Evolutionary conservation across 2,113 vertebrate genomes (phyloP).

Genomic region (Mus spicilegus): DNA sequence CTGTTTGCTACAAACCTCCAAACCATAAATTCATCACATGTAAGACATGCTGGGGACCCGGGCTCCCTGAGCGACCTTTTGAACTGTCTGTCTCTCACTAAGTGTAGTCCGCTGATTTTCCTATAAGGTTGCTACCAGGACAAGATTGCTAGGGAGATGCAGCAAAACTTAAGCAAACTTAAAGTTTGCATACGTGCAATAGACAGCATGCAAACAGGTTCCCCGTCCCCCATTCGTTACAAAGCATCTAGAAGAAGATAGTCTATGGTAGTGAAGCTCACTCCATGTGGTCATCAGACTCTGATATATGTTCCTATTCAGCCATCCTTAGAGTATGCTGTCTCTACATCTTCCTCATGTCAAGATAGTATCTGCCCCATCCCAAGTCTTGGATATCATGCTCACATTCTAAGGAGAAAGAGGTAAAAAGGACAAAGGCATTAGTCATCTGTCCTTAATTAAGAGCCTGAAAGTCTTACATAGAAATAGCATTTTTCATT

Average conservation of each 20-base stretch:
- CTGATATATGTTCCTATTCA: not conserved
- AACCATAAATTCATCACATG: not conserved
- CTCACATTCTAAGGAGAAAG: not conserved
- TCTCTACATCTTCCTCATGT: not conserved
- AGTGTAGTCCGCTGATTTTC: not conserved
- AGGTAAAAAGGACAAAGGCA: not conserved
- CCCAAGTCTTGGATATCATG: not conserved
- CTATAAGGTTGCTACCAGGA: not conserved
- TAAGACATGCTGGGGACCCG: not conserved
- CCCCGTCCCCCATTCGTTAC: not conserved
- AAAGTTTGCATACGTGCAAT: not conserved
- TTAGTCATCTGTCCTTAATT: constrained; percentile 11
- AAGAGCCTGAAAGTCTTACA: not conserved
- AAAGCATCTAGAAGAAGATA: not conserved
- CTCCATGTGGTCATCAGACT: not conserved
- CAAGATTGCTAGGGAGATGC: not conserved
- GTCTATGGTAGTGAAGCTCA: not conserved
- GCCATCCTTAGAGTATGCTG: not conserved
- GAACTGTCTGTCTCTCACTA: not conserved
- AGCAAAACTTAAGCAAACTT: not conserved
- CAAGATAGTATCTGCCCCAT: not conserved
- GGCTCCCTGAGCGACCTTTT: too few relatives aligned
- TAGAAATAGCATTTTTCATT: not conserved
- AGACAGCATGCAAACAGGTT: not conserved
- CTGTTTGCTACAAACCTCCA: not conserved